These are phyloP conservation scores for Notothenia rossii DNA, from an alignment of 2,113 vertebrate genomes.

Conservation along the genomic window DNA sequence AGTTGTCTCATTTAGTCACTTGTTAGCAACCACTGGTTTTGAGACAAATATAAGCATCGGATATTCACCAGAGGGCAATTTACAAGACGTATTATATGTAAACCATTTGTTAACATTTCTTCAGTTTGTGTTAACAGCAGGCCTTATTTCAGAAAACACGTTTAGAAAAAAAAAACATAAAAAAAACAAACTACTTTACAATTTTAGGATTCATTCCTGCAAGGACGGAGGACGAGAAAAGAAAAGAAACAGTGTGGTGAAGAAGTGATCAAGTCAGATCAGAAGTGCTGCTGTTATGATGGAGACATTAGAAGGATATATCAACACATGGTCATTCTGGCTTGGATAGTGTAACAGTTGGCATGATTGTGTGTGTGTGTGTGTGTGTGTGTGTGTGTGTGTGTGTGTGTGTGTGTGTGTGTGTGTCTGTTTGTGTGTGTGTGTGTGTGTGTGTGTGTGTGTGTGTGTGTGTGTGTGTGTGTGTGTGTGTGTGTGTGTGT, in stretches of 20 bases:
- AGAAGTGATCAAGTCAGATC: conserved; percentile 58
- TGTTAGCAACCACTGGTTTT: no score
- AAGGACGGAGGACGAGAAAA: neutral
- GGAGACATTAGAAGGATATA: conserved; percentile 74
- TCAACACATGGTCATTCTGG: conserved; percentile 80
- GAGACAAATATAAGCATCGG: no score
- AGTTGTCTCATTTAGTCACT: no score
- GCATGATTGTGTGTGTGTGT: conserved; percentile 57
- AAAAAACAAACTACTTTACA: no score
- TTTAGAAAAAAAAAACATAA: no score
- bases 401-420: conserved; percentile 40
- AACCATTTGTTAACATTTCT: no score
- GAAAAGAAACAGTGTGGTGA: conserved; percentile 22
- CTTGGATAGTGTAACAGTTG: conserved; percentile 69
- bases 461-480: conserved; percentile 43
- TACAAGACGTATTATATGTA: no score
- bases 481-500: neutral
- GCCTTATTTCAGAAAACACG: no score
- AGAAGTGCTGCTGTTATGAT: conserved; percentile 61
- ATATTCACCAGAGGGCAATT: no score
- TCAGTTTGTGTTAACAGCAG: no score
- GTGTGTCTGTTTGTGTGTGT: conserved; percentile 18
- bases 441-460: neutral
- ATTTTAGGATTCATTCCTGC: no score
- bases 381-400: conserved; percentile 39